Evolutionary conservation across 2,113 vertebrate genomes (phyloP).

Genomic region (Girardinichthys multiradiatus): DNA sequence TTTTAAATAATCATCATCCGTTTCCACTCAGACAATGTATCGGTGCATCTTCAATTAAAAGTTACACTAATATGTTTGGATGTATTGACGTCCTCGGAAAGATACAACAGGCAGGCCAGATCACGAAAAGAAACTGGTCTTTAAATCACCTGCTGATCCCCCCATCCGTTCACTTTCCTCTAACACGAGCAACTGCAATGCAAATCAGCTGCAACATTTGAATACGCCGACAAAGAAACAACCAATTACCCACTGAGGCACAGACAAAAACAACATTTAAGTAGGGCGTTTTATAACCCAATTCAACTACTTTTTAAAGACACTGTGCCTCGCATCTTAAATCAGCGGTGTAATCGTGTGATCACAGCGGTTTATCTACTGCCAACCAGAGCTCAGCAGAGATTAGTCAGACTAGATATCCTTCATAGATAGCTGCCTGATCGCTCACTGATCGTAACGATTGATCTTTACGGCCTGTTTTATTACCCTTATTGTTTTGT

Average conservation of each 20-base stretch:
- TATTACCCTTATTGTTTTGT: neutral
- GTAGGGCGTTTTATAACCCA: neutral
- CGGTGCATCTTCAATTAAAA: too few relatives aligned
- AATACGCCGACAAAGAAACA: neutral
- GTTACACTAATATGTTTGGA: too few relatives aligned
- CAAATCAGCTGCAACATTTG: neutral
- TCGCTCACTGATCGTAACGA: constrained; percentile 2
- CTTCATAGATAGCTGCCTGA: constrained; percentile 14
- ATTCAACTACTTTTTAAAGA: neutral
- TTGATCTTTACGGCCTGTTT: constrained; percentile 40
- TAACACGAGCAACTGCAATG: neutral
- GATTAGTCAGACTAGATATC: constrained; percentile 19
- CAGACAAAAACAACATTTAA: neutral
- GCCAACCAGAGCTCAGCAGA: constrained; percentile 22
- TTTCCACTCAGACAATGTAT: too few relatives aligned
- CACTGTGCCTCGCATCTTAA: constrained; percentile 35
- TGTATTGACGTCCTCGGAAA: too few relatives aligned
- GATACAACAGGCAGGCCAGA: too few relatives aligned
- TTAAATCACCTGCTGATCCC: too few relatives aligned
- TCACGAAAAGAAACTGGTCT: too few relatives aligned
- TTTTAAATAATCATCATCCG: too few relatives aligned
- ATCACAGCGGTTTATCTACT: constrained; percentile 26
- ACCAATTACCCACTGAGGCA: too few relatives aligned
- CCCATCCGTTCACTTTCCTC: neutral
- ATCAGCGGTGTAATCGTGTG: constrained; percentile 25